A percentile compares a stretch with the other conserved stretches of the same genome.
These are phyloP conservation scores for Mus spicilegus DNA, from an alignment of 2,113 vertebrate genomes.

Conservation along the genomic window DNA sequence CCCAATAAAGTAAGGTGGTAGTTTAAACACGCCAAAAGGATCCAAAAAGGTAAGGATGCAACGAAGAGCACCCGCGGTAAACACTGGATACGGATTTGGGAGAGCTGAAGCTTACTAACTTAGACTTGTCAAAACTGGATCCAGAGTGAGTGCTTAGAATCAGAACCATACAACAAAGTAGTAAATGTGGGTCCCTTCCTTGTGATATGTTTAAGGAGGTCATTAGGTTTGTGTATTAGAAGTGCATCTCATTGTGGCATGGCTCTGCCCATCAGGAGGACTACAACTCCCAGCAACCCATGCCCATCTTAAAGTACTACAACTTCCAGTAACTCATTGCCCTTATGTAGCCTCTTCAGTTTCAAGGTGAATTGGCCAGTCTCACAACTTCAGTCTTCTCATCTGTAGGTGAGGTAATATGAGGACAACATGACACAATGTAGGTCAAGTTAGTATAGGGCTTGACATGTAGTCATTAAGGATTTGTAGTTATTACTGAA, in stretches of 20 bases:
- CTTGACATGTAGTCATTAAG: neutral
- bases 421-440: neutral
- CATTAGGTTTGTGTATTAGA: neutral
- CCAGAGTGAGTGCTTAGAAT: neutral
- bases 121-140: neutral
- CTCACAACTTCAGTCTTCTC: neutral
- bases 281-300: neutral
- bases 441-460: neutral
- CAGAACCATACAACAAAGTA: constrained; percentile 2
- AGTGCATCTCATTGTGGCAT: neutral
- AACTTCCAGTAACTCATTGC: neutral
- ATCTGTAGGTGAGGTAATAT: neutral
- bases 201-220: neutral
- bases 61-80: neutral
- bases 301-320: neutral
- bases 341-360: neutral
- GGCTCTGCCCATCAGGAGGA: neutral
- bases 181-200: neutral
- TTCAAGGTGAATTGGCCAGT: neutral
- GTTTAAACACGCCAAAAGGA: neutral
- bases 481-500: neutral
- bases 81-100: neutral
- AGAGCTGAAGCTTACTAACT: neutral
- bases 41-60: neutral
- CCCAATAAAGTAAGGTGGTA: neutral